Evolutionary conservation across 1,140 invertebrate genomes (phyloP), one percentile per base, ranked within the genome.

Genomic region (Kradibia gibbosae): DNA sequence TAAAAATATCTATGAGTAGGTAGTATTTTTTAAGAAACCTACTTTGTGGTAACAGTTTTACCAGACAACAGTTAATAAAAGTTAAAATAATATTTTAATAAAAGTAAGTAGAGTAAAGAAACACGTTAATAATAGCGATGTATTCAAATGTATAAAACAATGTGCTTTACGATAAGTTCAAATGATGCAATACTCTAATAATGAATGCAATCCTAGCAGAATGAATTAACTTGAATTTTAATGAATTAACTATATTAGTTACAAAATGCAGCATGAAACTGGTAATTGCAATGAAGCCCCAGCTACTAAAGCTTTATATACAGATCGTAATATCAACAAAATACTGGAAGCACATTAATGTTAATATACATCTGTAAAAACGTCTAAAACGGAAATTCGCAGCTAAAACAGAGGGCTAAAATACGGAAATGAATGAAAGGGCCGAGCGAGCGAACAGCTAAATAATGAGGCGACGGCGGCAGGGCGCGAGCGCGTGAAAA

Each of bases 401-500:
- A 65, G 34, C 50, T 36, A 25, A 67, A 65, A 34, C 28, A 25
- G 3, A 36, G 2, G 31, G 8, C n/a, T n/a, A n/a, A n/a, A 67
- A 67, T 60, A 5, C 7, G 15, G 55, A 76, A 57, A 42, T 5
- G 55, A 25, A 36, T 5, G 31, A 39, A 36, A 39, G 20, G 7
- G 17, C 22, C 34, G 53, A 34, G 11, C 13, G 13, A 45, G 11
- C 25, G 15, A 67, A 85, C 71, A 78, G 73, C 76, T 57, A 34
- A 71, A 74, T 67, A 81, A 62, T 67, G 42, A 81, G 42, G 22
- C 28, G n/a, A 55, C n/a, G 34, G n/a, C n/a, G n/a, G n/a, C n/a
- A n/a, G n/a, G 39, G 31, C 20, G 34, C 25, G 22, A 10, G 28
- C n/a, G 50, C 0, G 53, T 39, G 25, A 31, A n/a, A n/a, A n/a